A percentile compares a stretch with the other conserved stretches of the same genome.
Conservation (phyloP, 2,113 vertebrate species). For the Acrocephalus kingi region DNA sequence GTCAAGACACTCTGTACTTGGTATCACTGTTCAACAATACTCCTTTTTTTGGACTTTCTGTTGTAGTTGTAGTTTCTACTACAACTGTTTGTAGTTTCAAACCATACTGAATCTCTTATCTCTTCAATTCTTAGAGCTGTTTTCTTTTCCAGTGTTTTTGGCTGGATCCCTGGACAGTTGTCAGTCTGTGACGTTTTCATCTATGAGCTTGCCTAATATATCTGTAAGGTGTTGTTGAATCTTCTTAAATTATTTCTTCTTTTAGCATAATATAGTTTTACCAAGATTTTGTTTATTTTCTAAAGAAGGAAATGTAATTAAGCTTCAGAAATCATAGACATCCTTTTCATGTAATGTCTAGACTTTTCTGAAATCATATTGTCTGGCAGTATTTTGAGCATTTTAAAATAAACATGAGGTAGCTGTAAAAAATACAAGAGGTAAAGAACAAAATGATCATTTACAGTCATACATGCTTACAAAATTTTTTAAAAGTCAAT, state of each 20-base stretch:
- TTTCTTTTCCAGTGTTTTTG: conserved; percentile 19
- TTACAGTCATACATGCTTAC: neutral
- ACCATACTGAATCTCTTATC: conserved; percentile 4
- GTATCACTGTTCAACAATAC: neutral
- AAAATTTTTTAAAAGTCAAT: neutral
- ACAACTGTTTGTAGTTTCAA: neutral
- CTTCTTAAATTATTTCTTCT: neutral
- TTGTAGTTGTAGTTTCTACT: neutral
- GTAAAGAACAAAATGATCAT: neutral
- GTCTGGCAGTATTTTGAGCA: neutral
- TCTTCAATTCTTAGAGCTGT: conserved; percentile 23
- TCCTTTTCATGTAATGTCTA: neutral
- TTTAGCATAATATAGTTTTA: neutral
- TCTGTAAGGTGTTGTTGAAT: neutral
- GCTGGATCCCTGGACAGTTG: conserved; percentile 30
- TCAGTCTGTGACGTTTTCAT: conserved; percentile 9
- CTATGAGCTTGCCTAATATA: neutral
- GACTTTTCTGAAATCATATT: neutral
- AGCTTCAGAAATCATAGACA: neutral
- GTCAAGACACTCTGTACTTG: neutral
- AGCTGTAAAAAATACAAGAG: neutral
- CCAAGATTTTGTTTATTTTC: neutral
- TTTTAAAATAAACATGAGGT: neutral
- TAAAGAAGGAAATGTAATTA: neutral
- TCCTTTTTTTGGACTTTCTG: conserved; percentile 11